Base-by-base conservation (phyloP, 2,113 vertebrate genomes). In the Melanotaenia duboulayi region DNA sequence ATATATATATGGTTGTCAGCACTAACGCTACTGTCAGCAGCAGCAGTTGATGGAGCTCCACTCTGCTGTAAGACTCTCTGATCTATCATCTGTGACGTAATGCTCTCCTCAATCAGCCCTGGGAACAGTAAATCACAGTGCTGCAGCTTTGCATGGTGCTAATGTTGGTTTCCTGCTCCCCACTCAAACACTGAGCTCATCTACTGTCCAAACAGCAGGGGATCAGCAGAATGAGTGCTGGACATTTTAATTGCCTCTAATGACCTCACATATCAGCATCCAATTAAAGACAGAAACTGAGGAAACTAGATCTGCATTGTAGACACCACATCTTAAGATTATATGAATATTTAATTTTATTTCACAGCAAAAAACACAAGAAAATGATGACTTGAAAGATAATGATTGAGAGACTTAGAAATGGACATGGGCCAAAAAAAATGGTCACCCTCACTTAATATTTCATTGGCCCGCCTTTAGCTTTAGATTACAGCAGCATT, bases 71-170 rank as follows among this genome's bases (percentile, higher is more conserved):
- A 78, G 85, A 71, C 82, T 79, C 81, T 84, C 82, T 85, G 85
- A 89, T 90, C 89, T 87, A 89, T 87, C 88, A 84, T 82, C 84
- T 81, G 90, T 90, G 89, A 92, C 80, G 87, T 84, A 87, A 86
- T 74, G 84, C 84, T 80, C 87, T 87, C 87, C 82, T 91, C 91
- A 81, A 86, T 91, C 91, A 61, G 88, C 80, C 64, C 54, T 74
- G 85, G 74, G 76, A 88, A 79, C 80, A 76, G 78, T 90, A 86
- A 91, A 91, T 91, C 90, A 86, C 74, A 87, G 75, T 22, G 50
- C 82, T 58, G 85, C 76, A 80, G 74, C 91, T 89, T 86, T 86
- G 90, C 78, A 60, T 86, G 81, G 79, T 72, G 89, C 81, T 89
- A 81, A 85, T 85, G 74, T 65, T 61, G 35, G 35, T 59, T 73